Evolutionary conservation across 2,113 vertebrate species (phyloP), one percentile per base, ranked within the genome.

Genomic region (Psittacara wagleri): DNA sequence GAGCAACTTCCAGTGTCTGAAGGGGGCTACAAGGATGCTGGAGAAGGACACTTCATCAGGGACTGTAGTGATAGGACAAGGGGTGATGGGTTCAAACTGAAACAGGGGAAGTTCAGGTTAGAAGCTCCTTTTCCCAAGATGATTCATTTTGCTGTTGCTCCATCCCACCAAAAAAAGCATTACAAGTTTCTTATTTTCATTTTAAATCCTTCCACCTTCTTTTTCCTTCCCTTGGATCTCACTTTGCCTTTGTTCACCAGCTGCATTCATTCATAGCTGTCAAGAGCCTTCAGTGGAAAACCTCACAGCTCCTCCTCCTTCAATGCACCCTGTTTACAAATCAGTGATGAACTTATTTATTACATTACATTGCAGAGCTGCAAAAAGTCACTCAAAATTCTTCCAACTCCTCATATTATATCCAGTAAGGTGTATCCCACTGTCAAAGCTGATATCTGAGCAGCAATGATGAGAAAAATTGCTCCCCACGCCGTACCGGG

Each of bases 371-470:
- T 39, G 43, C 76, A 62, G 66, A 78, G 51, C 55, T 52, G 48
- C 41, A 72, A 83, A 90, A 93, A 96, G 69, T 78, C 86, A 79
- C 69, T 92, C 90, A 75, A 1, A 83, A 84, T 94, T 94, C 94
- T 89, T 19, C 66, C 80, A 1, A 1, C 61, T 91, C 29, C 83
- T 52, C 6, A 1, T 74, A 83, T 88, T 57, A 69, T 62, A 92
- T 39, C 88, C 64, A 90, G 48, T 83, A 96, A 95, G 86, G 92
- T 92, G 86, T 55, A 67, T 61, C 69, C 76, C 83, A 85, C 92
- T 92, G 93, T 95, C 94, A 90, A 75, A 94, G 79, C 63, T 81
- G 88, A 95, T 92, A 88, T 70, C 90, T 93, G 66, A 43, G 73
- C 80, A 70, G 80, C 54, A 61, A 35, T 10, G 33, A 90, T 39